phyloP scores from a whole-genome alignment of 2,113 vertebrate species.

The Microtus oregoni region DNA sequence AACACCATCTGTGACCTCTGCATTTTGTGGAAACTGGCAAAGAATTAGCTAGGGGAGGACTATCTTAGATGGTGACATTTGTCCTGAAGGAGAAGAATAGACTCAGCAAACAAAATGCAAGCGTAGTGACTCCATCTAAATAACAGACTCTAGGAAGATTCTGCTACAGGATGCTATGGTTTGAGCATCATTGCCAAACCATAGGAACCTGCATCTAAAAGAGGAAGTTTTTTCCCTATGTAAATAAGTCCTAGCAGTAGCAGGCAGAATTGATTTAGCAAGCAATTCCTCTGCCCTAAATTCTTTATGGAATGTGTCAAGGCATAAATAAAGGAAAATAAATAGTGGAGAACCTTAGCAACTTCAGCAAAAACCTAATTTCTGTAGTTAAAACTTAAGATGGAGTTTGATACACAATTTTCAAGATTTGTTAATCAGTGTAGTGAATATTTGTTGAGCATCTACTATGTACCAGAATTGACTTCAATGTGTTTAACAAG shows the following conservation, averaged over 20 bases:
- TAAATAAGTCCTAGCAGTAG: background rate
- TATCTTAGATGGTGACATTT: background rate
- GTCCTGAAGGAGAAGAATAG: background rate
- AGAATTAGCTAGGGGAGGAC: background rate
- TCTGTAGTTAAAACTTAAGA: background rate
- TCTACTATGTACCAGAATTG: background rate
- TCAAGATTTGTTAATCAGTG: background rate
- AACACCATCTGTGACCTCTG: background rate
- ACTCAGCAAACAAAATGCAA: background rate
- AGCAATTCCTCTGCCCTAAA: background rate
- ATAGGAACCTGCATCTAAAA: background rate
- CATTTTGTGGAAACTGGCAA: background rate
- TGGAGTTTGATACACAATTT: background rate
- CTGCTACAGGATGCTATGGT: background rate
- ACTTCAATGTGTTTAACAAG: background rate
- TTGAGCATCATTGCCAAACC: background rate
- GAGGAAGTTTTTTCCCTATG: background rate
- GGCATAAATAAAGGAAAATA: conserved; percentile 35
- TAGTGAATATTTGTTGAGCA: background rate
- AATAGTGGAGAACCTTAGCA: background rate
- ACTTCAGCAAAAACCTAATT: background rate
- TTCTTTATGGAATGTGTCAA: conserved; percentile 33
- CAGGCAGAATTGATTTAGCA: conserved; percentile 19
- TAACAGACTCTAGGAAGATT: background rate
- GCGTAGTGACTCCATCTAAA: background rate